These are phyloP conservation scores for Coturnix japonica DNA, from an alignment of 2,113 vertebrate genomes.

Conservation along the genomic window DNA sequence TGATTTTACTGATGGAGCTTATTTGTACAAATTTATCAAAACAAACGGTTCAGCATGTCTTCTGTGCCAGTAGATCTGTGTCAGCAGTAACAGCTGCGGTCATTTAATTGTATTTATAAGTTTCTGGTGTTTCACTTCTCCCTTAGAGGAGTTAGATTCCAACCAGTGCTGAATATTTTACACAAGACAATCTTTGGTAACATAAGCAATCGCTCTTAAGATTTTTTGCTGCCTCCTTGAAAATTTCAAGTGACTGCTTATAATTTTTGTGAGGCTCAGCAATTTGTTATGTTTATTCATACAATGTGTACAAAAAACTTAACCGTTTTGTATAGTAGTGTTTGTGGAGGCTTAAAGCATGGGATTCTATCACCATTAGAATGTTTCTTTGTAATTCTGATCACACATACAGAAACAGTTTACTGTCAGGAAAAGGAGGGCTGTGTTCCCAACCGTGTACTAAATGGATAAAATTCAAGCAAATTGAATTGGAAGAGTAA, in stretches of 20 bases:
- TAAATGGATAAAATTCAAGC: neutral
- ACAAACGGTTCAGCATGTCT: neutral
- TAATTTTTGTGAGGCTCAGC: neutral
- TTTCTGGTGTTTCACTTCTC: conserved; percentile 15
- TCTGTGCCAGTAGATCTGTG: conserved; percentile 15
- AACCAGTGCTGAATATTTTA: neutral
- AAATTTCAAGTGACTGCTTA: conserved; percentile 14
- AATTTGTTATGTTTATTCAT: conserved; percentile 21
- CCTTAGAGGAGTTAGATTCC: neutral
- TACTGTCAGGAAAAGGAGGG: neutral
- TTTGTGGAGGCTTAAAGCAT: neutral
- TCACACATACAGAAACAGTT: neutral
- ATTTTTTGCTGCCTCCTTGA: conserved; percentile 32
- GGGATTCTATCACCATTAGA: neutral
- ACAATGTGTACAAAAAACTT: neutral
- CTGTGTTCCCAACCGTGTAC: neutral
- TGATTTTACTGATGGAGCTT: conserved; percentile 23
- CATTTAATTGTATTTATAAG: conserved; percentile 13
- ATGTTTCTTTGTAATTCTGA: neutral
- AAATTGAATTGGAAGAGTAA: neutral
- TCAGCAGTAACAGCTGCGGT: conserved; percentile 27
- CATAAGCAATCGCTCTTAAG: neutral
- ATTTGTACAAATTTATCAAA: conserved; percentile 38
- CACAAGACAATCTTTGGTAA: neutral
- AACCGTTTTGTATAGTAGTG: neutral